Evolutionary conservation across 2,888 invertebrate genomes (phyloP), one percentile per base, ranked within the genome.

Genomic region (Zeuzera pyrina): DNA sequence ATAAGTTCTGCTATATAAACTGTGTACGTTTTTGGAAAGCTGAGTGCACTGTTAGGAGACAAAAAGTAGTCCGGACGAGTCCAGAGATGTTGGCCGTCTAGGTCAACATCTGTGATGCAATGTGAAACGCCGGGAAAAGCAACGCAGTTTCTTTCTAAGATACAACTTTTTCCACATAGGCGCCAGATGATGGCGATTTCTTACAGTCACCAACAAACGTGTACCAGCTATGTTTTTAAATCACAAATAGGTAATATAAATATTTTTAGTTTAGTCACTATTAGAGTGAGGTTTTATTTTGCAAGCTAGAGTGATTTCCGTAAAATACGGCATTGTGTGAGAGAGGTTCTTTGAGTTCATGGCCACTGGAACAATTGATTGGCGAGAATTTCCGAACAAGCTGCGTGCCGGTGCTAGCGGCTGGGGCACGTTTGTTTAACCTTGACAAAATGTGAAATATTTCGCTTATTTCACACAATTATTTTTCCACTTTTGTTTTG

Each of bases 281-380:
- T 8, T 2, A 23, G 29, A 34, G 33, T 26, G 33, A 31, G 40
- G 54, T 52, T 52, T 56, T 53, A 58, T 55, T 58, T 55, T 52
- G 51, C 51, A 52, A 48, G 42, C 43, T 51, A 39, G 32, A 38
- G 47, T 49, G 43, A 53, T 64, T 67, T 63, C 52, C 50, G 52
- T 52, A 55, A 58, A 57, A 51, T 52, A 44, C 10, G 3, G 23
- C 10, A n/a, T 23, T 40, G 47, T 42, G 44, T 42, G 45, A 35
- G 49, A 59, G 61, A 62, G 56, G 53, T 52, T 50, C 55, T 49
- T 52, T 38, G 66, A 61, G 76, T 78, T 76, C 76, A 78, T 58
- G 76, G 72, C 63, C 74, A 69, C 45, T 52, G 54, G 57, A 70
- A 73, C 68, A 76, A 79, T 78, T 71, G 73, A 73, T 72, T 63